Conservation (phyloP, 2,888 invertebrate species). For the Eumacrocentrus americanus region DNA sequence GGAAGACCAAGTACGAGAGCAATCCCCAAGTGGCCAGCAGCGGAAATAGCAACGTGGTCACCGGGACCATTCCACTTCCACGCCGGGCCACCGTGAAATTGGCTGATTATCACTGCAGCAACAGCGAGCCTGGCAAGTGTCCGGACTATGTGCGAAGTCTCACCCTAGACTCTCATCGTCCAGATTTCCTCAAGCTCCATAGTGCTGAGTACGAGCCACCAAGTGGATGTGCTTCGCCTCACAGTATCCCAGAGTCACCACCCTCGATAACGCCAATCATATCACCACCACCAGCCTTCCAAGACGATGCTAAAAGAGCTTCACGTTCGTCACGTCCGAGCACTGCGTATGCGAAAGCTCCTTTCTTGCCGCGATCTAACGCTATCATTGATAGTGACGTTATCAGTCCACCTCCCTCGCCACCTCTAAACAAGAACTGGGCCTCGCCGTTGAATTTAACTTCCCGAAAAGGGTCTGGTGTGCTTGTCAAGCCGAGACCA, state of each 20-base stretch:
- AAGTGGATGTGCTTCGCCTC: conserved; percentile 58
- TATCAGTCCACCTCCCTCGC: conserved; percentile 64
- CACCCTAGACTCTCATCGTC: conserved; percentile 49
- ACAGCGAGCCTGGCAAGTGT: conserved; percentile 55
- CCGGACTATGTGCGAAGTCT: conserved; percentile 45
- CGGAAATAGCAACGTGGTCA: conserved; percentile 38
- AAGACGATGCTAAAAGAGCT: conserved; percentile 62
- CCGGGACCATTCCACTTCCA: conserved; percentile 58
- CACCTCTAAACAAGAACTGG: conserved; percentile 58
- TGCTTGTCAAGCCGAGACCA: conserved; percentile 45
- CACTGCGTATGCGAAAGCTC: conserved; percentile 62
- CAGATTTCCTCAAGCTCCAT: conserved; percentile 53
- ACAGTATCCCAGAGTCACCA: conserved; percentile 63
- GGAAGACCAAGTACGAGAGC: conserved; percentile 57
- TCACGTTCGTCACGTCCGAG: conserved; percentile 42
- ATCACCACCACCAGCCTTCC: conserved; percentile 74
- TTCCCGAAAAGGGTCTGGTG: conserved; percentile 41
- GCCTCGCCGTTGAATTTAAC: conserved; percentile 48
- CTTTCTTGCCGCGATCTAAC: conserved; percentile 65
- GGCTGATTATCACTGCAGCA: conserved; percentile 64
- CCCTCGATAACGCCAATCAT: conserved; percentile 74
- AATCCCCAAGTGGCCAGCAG: conserved; percentile 15
- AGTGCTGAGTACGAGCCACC: conserved; percentile 56
- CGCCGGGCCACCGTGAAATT: conserved; percentile 63
- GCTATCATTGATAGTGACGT: conserved; percentile 66